phyloP scores from a whole-genome alignment of 1,140 invertebrate species.

The Sycophaga agraensis region DNA sequence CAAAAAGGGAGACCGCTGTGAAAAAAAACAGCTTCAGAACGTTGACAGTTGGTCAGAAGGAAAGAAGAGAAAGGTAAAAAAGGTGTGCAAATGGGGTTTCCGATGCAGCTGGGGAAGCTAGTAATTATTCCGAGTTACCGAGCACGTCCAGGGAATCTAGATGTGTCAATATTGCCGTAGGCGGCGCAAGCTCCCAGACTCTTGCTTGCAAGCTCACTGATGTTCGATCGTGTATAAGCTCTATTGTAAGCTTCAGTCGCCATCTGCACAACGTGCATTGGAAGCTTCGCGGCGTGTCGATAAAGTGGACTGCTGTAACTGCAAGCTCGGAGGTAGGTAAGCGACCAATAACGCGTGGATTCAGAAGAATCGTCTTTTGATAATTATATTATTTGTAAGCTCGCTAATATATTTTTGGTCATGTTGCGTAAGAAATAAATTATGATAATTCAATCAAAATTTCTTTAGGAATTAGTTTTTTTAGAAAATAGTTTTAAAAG shows the following conservation, averaged over 20 bases:
- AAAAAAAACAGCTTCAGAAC: no score
- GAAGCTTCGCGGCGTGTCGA: background rate
- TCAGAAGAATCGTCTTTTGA: background rate
- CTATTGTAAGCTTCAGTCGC: background rate
- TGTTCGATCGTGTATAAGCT: constrained; percentile 2
- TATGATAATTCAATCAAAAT: no score
- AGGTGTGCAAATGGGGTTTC: no score
- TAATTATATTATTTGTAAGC: background rate
- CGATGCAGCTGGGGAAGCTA: background rate
- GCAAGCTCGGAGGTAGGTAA: constrained; percentile 2
- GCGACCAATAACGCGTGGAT: background rate
- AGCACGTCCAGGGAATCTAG: background rate
- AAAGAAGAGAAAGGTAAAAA: no score
- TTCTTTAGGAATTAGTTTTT: no score
- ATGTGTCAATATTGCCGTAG: constrained; percentile 20
- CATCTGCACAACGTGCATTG: background rate
- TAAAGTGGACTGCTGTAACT: background rate
- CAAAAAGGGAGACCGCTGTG: no score
- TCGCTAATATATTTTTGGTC: background rate
- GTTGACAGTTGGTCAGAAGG: no score
- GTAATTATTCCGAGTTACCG: constrained; percentile 3
- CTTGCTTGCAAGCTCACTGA: no score
- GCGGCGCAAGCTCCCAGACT: no score
- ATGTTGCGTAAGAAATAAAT: no score
- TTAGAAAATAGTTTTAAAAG: no score